Percentiles rank a stretch among this genome's conserved stretches.
Conservation (phyloP, 2,113 vertebrate species). For the Antennarius striatus region DNA sequence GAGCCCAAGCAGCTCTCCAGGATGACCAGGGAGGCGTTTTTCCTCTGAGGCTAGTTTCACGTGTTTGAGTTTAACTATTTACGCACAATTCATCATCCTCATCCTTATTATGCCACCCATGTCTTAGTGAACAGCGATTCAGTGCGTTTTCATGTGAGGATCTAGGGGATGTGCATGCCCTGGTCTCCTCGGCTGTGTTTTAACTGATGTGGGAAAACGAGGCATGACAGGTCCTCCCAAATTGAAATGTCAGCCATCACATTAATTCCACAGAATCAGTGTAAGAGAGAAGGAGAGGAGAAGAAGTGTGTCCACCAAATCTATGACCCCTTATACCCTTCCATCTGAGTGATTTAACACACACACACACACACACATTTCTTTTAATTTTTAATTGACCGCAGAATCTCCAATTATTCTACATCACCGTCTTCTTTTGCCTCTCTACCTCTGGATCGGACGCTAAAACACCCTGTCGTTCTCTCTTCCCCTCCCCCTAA, state of each 20-base stretch:
- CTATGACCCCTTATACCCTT: conserved; percentile 27
- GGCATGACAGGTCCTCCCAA: conserved; percentile 49
- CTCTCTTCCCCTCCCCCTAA: conserved; percentile 25
- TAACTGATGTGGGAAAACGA: conserved; percentile 43
- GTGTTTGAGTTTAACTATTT: conserved; percentile 14
- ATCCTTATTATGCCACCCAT: not conserved
- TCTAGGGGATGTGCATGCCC: not conserved
- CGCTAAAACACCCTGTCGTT: conserved; percentile 46
- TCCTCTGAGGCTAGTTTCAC: conserved; percentile 2
- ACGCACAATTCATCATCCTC: conserved; percentile 14
- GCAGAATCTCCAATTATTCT: conserved; percentile 58
- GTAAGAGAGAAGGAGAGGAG: conserved; percentile 5
- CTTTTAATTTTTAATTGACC: conserved; percentile 50
- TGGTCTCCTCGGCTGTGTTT: conserved; percentile 31
- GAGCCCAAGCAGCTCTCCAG: conserved; percentile 16
- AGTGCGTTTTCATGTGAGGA: not conserved
- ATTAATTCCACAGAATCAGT: conserved; percentile 56
- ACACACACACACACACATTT: not conserved
- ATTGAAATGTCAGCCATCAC: conserved; percentile 67
- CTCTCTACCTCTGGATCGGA: conserved; percentile 58
- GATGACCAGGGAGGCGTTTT: conserved; percentile 10
- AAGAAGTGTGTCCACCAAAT: not conserved
- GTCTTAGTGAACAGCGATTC: conserved; percentile 11
- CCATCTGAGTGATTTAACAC: conserved; percentile 14
- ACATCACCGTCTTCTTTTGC: conserved; percentile 38